A percentile compares a stretch with the other conserved stretches of the same genome.
These are phyloP conservation scores for Coronaproctus castanopsis DNA, from an alignment of 2,888 invertebrate genomes.

Conservation along the genomic window DNA sequence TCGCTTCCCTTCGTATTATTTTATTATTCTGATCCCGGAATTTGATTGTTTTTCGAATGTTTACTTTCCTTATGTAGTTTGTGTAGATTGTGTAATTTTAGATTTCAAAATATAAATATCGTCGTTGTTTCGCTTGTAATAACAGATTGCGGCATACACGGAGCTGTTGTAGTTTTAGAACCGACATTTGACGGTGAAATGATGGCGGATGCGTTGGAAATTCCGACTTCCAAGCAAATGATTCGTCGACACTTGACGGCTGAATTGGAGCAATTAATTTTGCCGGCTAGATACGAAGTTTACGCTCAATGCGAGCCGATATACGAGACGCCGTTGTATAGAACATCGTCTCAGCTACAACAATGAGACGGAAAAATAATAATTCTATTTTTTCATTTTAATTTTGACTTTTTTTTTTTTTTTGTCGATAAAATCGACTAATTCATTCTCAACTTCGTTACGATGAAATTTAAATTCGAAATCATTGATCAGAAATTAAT, in stretches of 20 bases:
- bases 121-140: slow-evolving; percentile 18
- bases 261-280: slow-evolving; percentile 72
- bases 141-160: slow-evolving; percentile 82
- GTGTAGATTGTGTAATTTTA: background rate
- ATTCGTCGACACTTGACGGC: slow-evolving; percentile 76
- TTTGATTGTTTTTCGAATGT: too few relatives aligned
- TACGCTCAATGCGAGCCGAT: slow-evolving; percentile 11
- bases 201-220: slow-evolving; percentile 79
- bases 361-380: too few relatives aligned
- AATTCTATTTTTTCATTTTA: too few relatives aligned
- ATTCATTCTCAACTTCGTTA: too few relatives aligned
- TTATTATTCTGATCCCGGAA: too few relatives aligned
- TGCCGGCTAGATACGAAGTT: slow-evolving; percentile 65
- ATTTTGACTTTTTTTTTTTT: too few relatives aligned
- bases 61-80: background rate
- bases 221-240: slow-evolving; percentile 80
- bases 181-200: slow-evolving; percentile 87
- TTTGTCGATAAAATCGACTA: too few relatives aligned
- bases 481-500: too few relatives aligned
- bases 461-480: too few relatives aligned
- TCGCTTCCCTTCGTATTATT: too few relatives aligned
- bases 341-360: too few relatives aligned
- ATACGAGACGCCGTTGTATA: slow-evolving; percentile 11
- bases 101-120: background rate
- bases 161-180: slow-evolving; percentile 78